Evolutionary conservation across 2,888 invertebrate genomes (phyloP), one percentile per base, ranked within the genome.

Genomic region (Augochlorella aurata): DNA sequence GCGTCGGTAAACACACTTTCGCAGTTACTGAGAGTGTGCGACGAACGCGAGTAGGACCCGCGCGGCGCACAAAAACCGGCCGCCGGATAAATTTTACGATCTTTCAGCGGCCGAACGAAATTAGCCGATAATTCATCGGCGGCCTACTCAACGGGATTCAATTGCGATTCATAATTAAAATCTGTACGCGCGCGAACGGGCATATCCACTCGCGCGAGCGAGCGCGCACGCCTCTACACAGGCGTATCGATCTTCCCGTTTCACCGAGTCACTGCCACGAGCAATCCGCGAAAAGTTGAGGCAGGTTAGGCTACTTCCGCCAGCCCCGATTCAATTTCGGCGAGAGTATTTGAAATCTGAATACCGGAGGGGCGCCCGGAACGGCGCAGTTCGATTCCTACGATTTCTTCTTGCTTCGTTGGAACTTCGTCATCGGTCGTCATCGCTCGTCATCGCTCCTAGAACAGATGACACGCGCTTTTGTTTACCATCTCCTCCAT

Each of bases 221-320:
- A 54, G 49, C 74, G 50, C 68, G 69, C 63, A 65, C 66, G 44
- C 66, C 72, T 58, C 24, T 10, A 14, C 58, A 12, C 24, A 24
- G 24, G 74, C 74, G 75, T 85, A 77, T 85, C 85, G 83, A 72
- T 86, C 65, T 80, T 81, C 77, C 24, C 69, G 74, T 66, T 66
- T 69, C n/a, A 44, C 68, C 79, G 72, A 67, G 12, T 68, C 66
- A 63, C 61, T 16, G 74, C 58, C 69, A 58, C 61, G 49, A 49
- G 54, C 81, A 77, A 74, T 81, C 67, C 52, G 49, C 65, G 77
- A 44, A 70, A 69, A 67, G 54, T 69, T 74, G 61, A 61, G 61
- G 61, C 16, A 61, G 61, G 61, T 29, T 61, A 29, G 29, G 24
- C 29, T 61, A 18, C 29, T 29, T 29, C 61, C 3, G 29, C 24